Evolutionary conservation across 2,797 vertebrate species (phyloP).

Genomic region (Aldrovandia affinis): DNA sequence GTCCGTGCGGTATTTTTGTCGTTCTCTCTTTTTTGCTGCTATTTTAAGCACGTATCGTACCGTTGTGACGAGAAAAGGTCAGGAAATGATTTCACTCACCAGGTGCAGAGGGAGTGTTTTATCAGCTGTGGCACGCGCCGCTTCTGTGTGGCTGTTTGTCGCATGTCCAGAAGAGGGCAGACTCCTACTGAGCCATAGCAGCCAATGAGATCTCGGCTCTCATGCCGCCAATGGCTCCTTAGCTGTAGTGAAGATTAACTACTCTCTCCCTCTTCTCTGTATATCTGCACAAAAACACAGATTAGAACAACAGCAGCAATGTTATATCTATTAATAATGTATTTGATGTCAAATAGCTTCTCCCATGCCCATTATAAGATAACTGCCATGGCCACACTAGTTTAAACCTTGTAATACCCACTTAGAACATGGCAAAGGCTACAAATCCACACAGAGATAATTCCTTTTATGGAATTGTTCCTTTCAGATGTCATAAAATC

Average conservation of each 20-base stretch:
- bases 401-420: background rate
- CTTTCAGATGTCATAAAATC: too few species aligned
- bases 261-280: background rate
- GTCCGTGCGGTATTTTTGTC: background rate
- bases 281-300: background rate
- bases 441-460: background rate
- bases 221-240: background rate
- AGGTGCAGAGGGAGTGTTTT: background rate
- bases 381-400: background rate
- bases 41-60: background rate
- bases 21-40: background rate
- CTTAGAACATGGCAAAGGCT: background rate
- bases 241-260: background rate
- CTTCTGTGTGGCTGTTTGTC: background rate
- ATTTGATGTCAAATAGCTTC: background rate
- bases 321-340: background rate
- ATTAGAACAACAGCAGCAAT: background rate
- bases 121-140: background rate
- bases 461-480: background rate
- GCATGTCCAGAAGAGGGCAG: conserved; percentile 10
- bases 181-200: background rate
- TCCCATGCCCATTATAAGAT: background rate
- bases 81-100: conserved; percentile 15
- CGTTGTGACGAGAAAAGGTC: background rate
- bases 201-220: background rate